These are phyloP conservation scores for Eutrigla gurnardus DNA, from an alignment of 2,797 vertebrate genomes.

Conservation along the genomic window DNA sequence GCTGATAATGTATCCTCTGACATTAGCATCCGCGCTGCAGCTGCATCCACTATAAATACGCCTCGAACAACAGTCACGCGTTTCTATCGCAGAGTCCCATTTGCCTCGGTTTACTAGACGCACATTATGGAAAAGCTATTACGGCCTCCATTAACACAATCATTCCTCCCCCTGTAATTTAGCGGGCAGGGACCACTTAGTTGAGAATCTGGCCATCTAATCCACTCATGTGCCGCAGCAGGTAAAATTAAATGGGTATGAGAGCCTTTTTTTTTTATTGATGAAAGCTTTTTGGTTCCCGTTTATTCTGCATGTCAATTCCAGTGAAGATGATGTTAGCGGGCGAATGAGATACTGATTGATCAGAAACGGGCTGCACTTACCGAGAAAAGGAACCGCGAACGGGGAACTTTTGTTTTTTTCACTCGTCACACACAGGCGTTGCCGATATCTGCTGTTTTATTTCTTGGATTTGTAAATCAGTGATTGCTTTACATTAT, in stretches of 20 bases:
- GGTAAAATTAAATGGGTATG: constrained; percentile 1
- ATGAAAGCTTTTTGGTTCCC: constrained; percentile 9
- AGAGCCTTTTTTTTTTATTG: constrained; percentile 10
- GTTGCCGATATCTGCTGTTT: neutral
- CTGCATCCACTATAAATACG: constrained; percentile 42
- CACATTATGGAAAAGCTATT: constrained; percentile 65
- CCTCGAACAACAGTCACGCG: constrained; percentile 39
- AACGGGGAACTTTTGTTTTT: neutral
- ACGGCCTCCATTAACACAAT: constrained; percentile 63
- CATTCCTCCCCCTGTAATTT: constrained; percentile 54
- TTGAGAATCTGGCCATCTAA: constrained; percentile 37
- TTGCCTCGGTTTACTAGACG: constrained; percentile 59
- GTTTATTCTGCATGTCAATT: neutral
- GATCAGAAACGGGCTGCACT: neutral
- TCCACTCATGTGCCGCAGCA: constrained; percentile 30
- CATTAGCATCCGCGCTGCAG: constrained; percentile 33
- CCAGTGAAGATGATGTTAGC: neutral
- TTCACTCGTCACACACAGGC: neutral
- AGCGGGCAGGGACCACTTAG: constrained; percentile 54
- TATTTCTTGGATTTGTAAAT: neutral
- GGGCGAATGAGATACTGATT: constrained; percentile 10
- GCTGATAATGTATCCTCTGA: constrained; percentile 42
- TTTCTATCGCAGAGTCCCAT: constrained; percentile 42
- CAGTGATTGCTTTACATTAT: neutral
- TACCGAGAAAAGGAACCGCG: neutral